Base-by-base conservation (phyloP, 2,888 invertebrate species). In the Bruchidius siliquastri region DNA sequence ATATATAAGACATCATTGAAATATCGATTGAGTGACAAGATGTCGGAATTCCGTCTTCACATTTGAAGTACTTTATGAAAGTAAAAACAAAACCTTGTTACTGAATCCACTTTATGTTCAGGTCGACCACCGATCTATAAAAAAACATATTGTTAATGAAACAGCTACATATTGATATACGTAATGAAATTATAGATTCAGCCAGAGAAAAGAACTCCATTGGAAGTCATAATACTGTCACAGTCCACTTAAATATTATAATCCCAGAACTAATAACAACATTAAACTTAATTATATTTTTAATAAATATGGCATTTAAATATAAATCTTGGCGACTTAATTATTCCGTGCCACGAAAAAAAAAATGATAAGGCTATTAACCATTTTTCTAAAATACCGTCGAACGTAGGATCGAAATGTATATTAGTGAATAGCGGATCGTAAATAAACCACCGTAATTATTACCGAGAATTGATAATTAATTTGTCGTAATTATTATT, bases 401-500 rank as follows among this genome's bases (percentile, higher is more conserved):
- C 67, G 68, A 70, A 22, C 49, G 69, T 71, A 72, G 72, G 68
- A 72, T 69, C 69, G 68, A 72, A 73, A 72, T 71, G 49, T 49
- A 49, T 70, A 71, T 73, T 72, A 69, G 68, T 68, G 74, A 71
- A 75, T 75, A 74, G 72, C 75, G 73, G 74, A 26, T 66, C 75
- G 71, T 75, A 75, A 75, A 75, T 74, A 73, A 72, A 20, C 68
- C 71, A 69, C 66, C 69, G 66, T 73, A 75, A 77, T 77, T 77
- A 75, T 73, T 67, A 21, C 75, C 72, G 22, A 68, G 71, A 72
- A 75, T 75, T 72, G 75, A 74, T 76, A 74, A 75, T 72, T 75
- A 71, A 75, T 74, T 73, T 71, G 72, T 72, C 22, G 21, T 74
- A 74, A 77, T 74, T 74, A 76, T 76, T 76, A 75, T 74, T 77